Percentiles rank a stretch among this genome's conserved stretches.
Evolutionary conservation across 2,888 invertebrate genomes (phyloP).

Genomic region (Tetramorium bicarinatum): DNA sequence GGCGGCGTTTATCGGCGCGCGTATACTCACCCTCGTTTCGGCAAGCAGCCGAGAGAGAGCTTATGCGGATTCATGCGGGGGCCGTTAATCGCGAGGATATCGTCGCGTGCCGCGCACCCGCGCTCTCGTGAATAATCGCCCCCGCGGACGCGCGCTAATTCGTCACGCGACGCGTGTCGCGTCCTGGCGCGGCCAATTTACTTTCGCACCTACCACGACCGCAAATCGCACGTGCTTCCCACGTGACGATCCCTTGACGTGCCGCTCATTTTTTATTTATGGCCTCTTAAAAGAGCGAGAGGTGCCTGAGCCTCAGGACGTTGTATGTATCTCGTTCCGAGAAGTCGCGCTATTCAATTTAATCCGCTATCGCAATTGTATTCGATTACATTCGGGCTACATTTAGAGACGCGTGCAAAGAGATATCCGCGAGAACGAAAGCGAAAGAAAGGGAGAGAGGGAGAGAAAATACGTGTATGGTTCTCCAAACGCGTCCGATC

Average conservation of each 20-base stretch:
- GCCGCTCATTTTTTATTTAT: conserved; percentile 4
- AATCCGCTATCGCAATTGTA: not conserved
- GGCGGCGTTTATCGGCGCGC: conserved; percentile 58
- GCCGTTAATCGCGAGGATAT: conserved; percentile 41
- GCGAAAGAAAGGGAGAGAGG: not conserved
- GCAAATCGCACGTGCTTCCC: conserved; percentile 26
- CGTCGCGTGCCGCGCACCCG: conserved; percentile 36
- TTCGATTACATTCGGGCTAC: not conserved
- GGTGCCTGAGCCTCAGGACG: not conserved
- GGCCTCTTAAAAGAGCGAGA: not conserved
- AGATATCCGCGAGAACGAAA: too few species aligned
- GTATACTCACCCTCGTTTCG: not conserved
- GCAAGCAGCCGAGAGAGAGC: not conserved
- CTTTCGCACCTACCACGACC: conserved; percentile 17
- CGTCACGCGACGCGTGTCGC: conserved; percentile 43
- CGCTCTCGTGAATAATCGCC: conserved; percentile 42
- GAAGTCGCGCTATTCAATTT: conserved; percentile 15
- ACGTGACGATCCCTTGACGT: not conserved
- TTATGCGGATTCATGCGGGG: conserved; percentile 27
- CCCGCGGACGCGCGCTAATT: conserved; percentile 35
- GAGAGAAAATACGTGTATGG: not conserved
- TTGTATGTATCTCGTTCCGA: not conserved
- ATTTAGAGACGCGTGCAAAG: not conserved
- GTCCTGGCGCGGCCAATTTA: conserved; percentile 28
- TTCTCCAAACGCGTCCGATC: not conserved